Conservation (phyloP, 2,797 vertebrate species). For the Pseudomugil gertrudae region DNA sequence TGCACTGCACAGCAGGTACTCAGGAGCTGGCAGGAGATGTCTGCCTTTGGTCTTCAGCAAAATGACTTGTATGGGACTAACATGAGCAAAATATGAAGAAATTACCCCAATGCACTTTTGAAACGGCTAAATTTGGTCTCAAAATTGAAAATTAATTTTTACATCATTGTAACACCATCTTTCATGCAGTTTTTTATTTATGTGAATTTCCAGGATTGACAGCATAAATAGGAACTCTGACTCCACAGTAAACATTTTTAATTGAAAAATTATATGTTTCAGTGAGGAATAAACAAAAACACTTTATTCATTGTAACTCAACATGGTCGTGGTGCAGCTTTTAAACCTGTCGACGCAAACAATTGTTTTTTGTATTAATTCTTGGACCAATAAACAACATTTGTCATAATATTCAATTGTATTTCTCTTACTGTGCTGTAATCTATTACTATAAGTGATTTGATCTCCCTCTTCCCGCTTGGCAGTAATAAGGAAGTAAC, state of each 20-base stretch:
- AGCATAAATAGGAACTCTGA: neutral
- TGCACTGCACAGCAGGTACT: neutral
- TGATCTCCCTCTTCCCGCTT: neutral
- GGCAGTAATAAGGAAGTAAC: slow-evolving; percentile 17
- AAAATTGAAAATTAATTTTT: neutral
- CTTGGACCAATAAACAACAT: slow-evolving; percentile 17
- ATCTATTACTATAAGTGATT: neutral
- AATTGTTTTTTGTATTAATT: slow-evolving; percentile 2
- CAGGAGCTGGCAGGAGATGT: neutral
- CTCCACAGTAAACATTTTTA: neutral
- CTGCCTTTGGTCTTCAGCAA: neutral
- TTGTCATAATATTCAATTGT: neutral
- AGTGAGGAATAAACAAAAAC: neutral
- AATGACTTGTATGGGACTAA: neutral
- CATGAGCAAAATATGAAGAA: neutral
- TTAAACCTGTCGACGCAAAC: no score
- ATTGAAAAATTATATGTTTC: neutral
- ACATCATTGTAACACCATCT: neutral
- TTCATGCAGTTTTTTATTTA: neutral
- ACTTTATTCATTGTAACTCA: no score
- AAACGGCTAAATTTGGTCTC: no score
- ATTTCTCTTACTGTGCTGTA: neutral
- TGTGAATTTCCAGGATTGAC: neutral
- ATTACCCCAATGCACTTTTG: no score
- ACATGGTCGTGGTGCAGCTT: neutral